Percentiles rank a stretch among this genome's conserved stretches.
These are phyloP conservation scores for Rhea pennata DNA, from an alignment of 2,113 vertebrate species.

Conservation along the genomic window DNA sequence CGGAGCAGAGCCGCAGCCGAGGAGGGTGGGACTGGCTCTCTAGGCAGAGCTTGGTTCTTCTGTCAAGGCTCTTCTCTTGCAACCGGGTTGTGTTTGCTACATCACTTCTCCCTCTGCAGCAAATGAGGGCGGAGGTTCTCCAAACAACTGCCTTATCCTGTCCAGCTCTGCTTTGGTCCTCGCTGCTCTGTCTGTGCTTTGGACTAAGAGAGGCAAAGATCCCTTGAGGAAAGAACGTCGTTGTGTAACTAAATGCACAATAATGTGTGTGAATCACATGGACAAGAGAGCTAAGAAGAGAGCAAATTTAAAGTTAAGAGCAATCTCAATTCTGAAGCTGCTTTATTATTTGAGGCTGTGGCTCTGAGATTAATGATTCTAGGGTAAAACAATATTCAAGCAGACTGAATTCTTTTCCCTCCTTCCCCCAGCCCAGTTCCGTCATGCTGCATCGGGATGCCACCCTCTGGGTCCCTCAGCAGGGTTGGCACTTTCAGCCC, in stretches of 20 bases:
- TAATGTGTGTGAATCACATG: neutral
- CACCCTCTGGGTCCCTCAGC: fast-evolving
- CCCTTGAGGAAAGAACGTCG: neutral
- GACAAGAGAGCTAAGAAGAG: neutral
- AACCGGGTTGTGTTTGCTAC: neutral
- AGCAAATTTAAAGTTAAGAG: neutral
- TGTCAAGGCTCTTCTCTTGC: neutral
- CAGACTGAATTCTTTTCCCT: neutral
- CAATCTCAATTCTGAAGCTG: neutral
- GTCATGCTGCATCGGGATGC: neutral
- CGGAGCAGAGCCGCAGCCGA: neutral
- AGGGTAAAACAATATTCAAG: neutral
- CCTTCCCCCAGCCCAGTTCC: neutral
- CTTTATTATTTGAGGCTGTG: neutral
- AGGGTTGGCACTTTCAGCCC: fast-evolving
- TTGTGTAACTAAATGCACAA: neutral
- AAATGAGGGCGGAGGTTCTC: neutral
- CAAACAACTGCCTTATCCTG: fast-evolving
- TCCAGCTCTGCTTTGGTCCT: neutral
- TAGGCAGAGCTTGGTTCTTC: neutral
- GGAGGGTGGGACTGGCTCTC: fast-evolving
- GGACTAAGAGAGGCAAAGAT: neutral
- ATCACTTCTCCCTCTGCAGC: neutral
- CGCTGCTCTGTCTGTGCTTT: neutral
- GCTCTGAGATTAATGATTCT: neutral